Base-by-base conservation (phyloP, 2,888 invertebrate species). In the Andrena flavipes region DNA sequence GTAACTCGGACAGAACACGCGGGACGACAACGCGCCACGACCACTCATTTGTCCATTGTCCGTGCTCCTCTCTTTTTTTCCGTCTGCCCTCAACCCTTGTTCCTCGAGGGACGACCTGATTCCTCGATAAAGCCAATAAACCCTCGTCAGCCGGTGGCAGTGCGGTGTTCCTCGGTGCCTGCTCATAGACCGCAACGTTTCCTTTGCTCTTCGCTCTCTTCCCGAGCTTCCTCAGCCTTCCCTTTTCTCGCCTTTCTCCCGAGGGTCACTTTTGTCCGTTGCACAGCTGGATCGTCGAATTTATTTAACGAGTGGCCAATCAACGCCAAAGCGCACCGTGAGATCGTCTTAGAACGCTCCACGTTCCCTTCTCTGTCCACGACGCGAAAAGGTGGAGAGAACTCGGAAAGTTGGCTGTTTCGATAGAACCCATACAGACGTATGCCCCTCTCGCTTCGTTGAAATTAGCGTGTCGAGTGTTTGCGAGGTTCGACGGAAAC, bases 121-220 rank as follows among this genome's bases (percentile, higher is more conserved):
- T 87, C 85, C 85, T 87, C 84, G 85, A 88, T 88, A 91, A 91
- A 91, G 90, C 90, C 91, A 92, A 91, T 92, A 92, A 92, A 92
- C 92, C 91, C 91, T 90, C 90, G 92, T 91, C 92, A 91, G 91
- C 87, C 84, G 87, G 87, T 84, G 87, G 86, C 83, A 84, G 82
- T 56, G 76, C 69, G 80, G 80, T 59, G 67, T 56, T 69, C 64
- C 60, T 60, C 63, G 73, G 51, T 68, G 63, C 30, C 74, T 74
- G 81, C 70, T 85, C 83, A 72, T 82, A 80, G 82, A 79, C 80
- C 84, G 74, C 81, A 73, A 69, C 81, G 77, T 84, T 77, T 85
- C 85, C 75, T 86, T 84, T 76, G 82, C 84, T 88, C 87, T 90
- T 86, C 86, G 87, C 23, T 16, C 76, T 77, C 72, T 74, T 70